These are phyloP conservation scores for Cosmia pyralina DNA, from an alignment of 2,888 invertebrate species.

Conservation along the genomic window DNA sequence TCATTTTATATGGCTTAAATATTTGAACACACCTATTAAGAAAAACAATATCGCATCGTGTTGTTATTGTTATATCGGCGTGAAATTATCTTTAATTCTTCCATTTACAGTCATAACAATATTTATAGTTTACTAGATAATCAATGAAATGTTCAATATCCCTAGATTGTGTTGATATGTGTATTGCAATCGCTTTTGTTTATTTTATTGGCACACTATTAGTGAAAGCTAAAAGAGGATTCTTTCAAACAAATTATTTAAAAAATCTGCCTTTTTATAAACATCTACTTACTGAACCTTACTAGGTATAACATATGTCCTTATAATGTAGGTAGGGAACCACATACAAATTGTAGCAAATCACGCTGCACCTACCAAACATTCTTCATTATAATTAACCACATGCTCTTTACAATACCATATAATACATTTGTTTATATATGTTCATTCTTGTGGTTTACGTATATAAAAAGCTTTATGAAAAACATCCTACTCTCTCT, in stretches of 20 bases:
- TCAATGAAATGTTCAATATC: too few species aligned
- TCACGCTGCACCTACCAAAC: constrained; percentile 1
- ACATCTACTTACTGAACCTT: not conserved
- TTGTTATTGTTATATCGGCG: too few species aligned
- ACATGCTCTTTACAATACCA: not conserved
- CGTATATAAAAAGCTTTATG: not conserved
- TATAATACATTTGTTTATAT: not conserved
- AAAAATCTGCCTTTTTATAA: too few species aligned
- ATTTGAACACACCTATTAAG: too few species aligned
- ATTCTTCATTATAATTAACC: constrained; percentile 16
- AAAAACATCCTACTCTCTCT: constrained; percentile 1
- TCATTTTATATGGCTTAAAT: too few species aligned
- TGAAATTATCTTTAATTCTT: too few species aligned
- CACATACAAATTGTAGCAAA: not conserved
- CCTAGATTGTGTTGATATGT: too few species aligned
- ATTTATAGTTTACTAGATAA: too few species aligned
- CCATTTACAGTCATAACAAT: too few species aligned
- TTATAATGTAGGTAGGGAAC: not conserved
- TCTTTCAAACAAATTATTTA: too few species aligned
- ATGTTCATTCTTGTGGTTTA: constrained; percentile 8
- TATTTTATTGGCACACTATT: not conserved
- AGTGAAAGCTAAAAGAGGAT: not conserved
- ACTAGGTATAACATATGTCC: not conserved
- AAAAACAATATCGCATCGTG: too few species aligned
- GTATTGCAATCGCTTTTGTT: not conserved